A percentile compares a stretch with the other conserved stretches of the same genome.
Evolutionary conservation across 1,140 invertebrate species (phyloP).

Genomic region (Ceratina japonica): DNA sequence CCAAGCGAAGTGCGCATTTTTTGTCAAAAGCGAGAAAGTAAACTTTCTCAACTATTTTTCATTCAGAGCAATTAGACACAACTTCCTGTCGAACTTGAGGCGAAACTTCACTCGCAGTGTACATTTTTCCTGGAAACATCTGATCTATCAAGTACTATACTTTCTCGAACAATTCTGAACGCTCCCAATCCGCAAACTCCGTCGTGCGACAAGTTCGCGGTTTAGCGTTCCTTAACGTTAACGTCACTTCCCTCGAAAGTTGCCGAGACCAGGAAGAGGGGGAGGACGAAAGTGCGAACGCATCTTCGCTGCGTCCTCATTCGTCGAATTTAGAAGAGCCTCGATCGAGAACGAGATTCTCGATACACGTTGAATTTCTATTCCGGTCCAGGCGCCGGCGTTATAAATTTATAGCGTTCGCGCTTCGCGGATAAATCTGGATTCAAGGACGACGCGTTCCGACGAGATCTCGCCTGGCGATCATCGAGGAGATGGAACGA

Average conservation of each 20-base stretch:
- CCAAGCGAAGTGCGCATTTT: background rate
- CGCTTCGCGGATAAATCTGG: conserved; percentile 49
- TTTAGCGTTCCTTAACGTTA: background rate
- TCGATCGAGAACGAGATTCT: background rate
- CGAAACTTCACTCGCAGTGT: too few species aligned
- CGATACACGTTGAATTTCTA: conserved; percentile 44
- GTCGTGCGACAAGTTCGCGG: background rate
- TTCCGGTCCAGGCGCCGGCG: conserved; percentile 26
- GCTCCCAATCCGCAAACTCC: background rate
- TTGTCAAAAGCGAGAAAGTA: background rate
- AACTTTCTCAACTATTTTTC: too few species aligned
- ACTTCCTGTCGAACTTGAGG: too few species aligned
- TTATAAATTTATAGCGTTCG: conserved; percentile 61
- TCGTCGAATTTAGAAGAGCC: background rate
- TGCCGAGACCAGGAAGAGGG: background rate
- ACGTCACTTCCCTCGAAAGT: background rate
- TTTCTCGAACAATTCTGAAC: background rate
- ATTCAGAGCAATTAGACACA: too few species aligned
- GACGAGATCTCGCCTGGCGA: too few species aligned
- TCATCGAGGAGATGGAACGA: background rate
- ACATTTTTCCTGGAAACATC: background rate
- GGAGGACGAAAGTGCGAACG: background rate
- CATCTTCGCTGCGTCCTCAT: conserved; percentile 3
- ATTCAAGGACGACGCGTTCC: conserved; percentile 42
- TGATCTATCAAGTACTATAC: background rate